These are phyloP conservation scores for Plecturocebus donacophilus DNA, from an alignment of 2,113 vertebrate species.

Conservation along the genomic window DNA sequence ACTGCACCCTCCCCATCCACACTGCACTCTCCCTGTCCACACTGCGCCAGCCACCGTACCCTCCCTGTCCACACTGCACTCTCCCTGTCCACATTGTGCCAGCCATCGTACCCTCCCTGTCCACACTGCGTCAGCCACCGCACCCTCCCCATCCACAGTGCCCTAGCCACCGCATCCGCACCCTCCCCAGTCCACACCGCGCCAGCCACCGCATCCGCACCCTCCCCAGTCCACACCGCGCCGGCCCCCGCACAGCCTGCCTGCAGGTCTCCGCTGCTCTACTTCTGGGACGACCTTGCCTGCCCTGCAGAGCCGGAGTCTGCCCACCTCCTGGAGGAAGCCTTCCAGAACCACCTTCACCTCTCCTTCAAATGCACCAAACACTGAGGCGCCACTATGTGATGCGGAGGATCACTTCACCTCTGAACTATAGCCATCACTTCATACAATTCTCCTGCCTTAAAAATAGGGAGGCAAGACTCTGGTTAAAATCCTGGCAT, in stretches of 20 bases:
- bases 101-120: background rate
- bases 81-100: too few relatives aligned
- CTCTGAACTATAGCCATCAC: background rate
- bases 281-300: fast-evolving
- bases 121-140: fast-evolving
- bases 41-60: fast-evolving
- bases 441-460: background rate
- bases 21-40: too few relatives aligned
- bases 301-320: too few relatives aligned
- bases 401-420: fast-evolving
- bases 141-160: background rate
- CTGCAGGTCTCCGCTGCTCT: fast-evolving
- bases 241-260: fast-evolving
- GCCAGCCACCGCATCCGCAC: background rate
- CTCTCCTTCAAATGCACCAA: background rate
- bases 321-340: too few relatives aligned
- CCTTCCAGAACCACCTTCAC: background rate
- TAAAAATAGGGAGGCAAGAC: background rate
- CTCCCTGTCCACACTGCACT: too few relatives aligned
- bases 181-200: background rate
- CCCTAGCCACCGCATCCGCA: fast-evolving
- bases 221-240: background rate
- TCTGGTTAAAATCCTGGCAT: background rate
- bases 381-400: background rate
- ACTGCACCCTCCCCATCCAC: too few relatives aligned